A percentile compares a stretch with the other conserved stretches of the same genome.
These are phyloP conservation scores for Petrolisthes cinctipes DNA, from an alignment of 2,888 invertebrate species.

Conservation along the genomic window DNA sequence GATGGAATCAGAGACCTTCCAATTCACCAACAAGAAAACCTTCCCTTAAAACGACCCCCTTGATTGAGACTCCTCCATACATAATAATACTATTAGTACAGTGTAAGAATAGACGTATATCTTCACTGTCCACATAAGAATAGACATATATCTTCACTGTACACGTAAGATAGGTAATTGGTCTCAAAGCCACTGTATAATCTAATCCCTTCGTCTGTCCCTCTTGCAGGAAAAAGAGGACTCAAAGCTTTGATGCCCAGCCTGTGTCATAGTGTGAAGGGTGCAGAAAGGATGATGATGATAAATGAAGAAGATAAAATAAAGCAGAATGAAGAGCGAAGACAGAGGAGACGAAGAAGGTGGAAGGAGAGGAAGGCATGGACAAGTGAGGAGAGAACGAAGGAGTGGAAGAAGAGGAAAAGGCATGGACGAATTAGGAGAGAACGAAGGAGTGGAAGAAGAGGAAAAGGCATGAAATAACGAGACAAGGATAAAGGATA, in stretches of 20 bases:
- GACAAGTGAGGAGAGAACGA: not conserved
- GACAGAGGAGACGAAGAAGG: not conserved
- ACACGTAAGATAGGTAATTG: no score
- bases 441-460: not conserved
- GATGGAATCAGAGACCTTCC: no score
- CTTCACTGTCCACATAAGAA: no score
- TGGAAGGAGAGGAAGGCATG: not conserved
- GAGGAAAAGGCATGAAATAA: not conserved
- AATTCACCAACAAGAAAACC: no score
- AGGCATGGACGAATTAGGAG: not conserved
- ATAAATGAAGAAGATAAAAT: not conserved
- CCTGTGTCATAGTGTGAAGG: slow-evolving; percentile 43
- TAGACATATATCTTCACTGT: no score
- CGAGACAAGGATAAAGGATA: not conserved
- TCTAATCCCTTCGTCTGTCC: not conserved
- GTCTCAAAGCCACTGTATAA: not conserved
- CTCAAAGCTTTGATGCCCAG: slow-evolving; percentile 61
- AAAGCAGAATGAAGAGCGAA: not conserved
- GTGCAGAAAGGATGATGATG: not conserved
- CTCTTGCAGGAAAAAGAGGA: slow-evolving; percentile 52
- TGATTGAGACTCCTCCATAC: no score
- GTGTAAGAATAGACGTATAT: no score
- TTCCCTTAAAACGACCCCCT: no score
- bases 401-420: not conserved
- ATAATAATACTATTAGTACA: no score